Evolutionary conservation across 2,797 vertebrate species (phyloP), one percentile per base, ranked within the genome.

Genomic region (Halcyon chelicuti): DNA sequence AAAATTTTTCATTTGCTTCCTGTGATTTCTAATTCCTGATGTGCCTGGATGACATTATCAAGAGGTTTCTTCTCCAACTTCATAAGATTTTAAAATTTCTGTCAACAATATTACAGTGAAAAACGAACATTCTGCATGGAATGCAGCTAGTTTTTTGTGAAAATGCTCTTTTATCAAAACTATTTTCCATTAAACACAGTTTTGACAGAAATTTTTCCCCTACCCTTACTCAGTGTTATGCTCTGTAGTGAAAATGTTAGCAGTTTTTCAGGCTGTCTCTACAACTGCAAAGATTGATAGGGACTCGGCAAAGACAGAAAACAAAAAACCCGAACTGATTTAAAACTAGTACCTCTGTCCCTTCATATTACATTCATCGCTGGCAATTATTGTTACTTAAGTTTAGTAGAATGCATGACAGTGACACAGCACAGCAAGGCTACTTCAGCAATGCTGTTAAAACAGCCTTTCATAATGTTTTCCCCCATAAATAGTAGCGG

Each of bases 31-130:
- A 79, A 84, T 85, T 83, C 86, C 39, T 87, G 47, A 52, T 61
- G 31, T 57, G 49, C n/a, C n/a, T 51, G 18, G 42, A 58, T 29
- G 9, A 2, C 40, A 72, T 85, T 92, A 84, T 55, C 47, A 61
- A 54, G 55, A 62, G 37, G 0, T 61, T 40, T 60, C 4, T 35
- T 7, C 26, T 85, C 47, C 61, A 76, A 17, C 66, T 77, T 77
- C 37, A 79, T 92, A 96, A 96, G 93, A 96, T 93, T 92, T 94
- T 18, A 92, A 70, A 90, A 35, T 62, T 90, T 95, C 89, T 96
- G 95, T 91, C 96, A 93, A 91, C 96, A 97, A 95, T 96, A 96
- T 95, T 97, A 86, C 91, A 68, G n/a, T 93, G 94, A 71, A 88
- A 92, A 94, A 73, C 54, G 42, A 91, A 70, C 89, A 86, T 94